Percentiles rank a stretch among this genome's conserved stretches.
Evolutionary conservation across 2,113 vertebrate species (phyloP).

Genomic region (Hydropotes inermis): DNA sequence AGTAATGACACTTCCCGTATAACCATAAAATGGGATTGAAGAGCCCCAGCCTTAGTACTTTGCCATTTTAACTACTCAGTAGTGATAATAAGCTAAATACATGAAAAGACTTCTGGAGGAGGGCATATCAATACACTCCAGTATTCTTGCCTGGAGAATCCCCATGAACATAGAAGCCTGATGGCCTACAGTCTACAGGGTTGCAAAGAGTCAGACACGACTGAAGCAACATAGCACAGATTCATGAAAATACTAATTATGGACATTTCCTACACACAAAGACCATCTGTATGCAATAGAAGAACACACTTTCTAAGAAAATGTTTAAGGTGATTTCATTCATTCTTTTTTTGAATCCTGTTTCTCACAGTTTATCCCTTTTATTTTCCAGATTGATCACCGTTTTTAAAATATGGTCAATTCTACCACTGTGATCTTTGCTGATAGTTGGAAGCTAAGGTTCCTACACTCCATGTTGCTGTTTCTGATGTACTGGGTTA

Average conservation of each 20-base stretch:
- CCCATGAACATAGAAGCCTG: no score
- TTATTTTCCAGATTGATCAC: background rate
- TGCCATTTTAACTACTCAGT: background rate
- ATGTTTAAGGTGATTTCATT: background rate
- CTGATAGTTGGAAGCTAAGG: background rate
- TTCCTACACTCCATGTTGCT: background rate
- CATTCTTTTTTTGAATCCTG: background rate
- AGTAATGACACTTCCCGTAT: background rate
- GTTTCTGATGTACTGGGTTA: background rate
- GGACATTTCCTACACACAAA: background rate
- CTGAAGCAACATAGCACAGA: no score
- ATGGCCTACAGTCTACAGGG: no score
- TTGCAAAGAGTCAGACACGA: no score
- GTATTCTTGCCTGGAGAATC: no score
- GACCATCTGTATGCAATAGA: background rate
- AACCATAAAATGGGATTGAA: background rate
- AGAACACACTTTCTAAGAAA: background rate
- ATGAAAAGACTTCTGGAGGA: background rate
- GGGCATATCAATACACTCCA: no score
- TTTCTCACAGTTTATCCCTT: background rate
- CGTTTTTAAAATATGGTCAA: background rate
- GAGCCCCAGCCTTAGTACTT: background rate
- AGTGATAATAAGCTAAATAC: background rate
- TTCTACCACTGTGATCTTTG: background rate
- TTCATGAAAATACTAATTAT: background rate